Base-by-base conservation (phyloP, 2,888 invertebrate species). In the Glyphotaelius pellucidus region DNA sequence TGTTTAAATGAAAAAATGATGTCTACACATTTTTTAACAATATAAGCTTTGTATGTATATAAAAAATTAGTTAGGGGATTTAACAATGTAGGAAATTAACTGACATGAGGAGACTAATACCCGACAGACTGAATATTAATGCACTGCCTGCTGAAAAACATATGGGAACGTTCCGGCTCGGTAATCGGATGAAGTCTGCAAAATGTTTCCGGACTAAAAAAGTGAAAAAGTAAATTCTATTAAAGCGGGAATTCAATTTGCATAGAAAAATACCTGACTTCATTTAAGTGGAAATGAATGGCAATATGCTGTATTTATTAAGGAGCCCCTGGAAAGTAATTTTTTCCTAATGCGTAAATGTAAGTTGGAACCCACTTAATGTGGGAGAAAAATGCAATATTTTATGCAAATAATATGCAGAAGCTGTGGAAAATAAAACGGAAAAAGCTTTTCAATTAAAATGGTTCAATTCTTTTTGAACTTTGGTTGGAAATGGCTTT, bases 121-220 rank as follows among this genome's bases (percentile, higher is more conserved):
- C n/a, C 67, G 67, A 67, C 67, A n/a, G 67, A 67, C 67, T 67
- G 67, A 67, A 67, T 25, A 67, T 67, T 67, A 67, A 67, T 67
- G 67, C 67, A 67, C 9, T 67, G 25, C 67, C 19, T 67, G 19
- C 25, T 25, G 67, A 67, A 67, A 67, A 67, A 67, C 67, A 67
- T 67, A 67, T 67, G 67, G 25, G 25, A 67, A 67, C 67, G 67
- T 67, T 67, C 67, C 67, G 25, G 67, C 67, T 67, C 31, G n/a
- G 87, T 87, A 87, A 87, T 87, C 87, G 87, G 87, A 87, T 87
- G 87, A 87, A 87, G 47, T 52, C 87, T 47, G 31, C n/a, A 52
- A 87, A 87, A 87, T 52, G 52, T 87, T 87, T 87, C 87, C 87
- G 12, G 52, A 67, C 7, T 25, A 52, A 87, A 87, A 84, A 83